A percentile compares a stretch with the other conserved stretches of the same genome.
These are phyloP conservation scores for Lepus townsendii DNA, from an alignment of 2,797 vertebrate species.

Conservation along the genomic window DNA sequence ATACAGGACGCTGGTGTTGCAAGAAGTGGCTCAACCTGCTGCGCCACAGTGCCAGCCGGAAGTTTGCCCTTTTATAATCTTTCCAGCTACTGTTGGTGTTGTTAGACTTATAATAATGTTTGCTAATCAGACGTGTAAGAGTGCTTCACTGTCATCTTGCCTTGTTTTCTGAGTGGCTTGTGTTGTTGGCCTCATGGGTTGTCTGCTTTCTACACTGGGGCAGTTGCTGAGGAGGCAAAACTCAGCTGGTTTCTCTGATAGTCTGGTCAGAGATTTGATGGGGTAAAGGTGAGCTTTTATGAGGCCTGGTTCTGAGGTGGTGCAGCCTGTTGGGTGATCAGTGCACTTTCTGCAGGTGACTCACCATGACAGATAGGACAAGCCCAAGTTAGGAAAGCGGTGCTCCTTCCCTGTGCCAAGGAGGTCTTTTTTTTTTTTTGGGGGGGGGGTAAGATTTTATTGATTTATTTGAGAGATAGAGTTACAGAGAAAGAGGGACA, in stretches of 20 bases:
- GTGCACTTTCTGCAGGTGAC: not conserved
- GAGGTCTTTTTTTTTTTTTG: not conserved
- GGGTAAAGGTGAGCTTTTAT: slow-evolving; percentile 37
- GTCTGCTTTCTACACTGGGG: not conserved
- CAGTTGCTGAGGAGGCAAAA: not conserved
- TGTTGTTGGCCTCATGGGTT: not conserved
- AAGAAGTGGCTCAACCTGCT: too few relatives aligned
- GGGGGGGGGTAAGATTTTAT: too few relatives aligned
- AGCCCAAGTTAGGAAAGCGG: not conserved
- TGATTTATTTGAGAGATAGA: too few relatives aligned
- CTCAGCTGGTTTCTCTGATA: slow-evolving; percentile 9
- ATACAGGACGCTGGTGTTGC: too few relatives aligned
- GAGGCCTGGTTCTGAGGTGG: not conserved
- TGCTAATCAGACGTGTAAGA: not conserved
- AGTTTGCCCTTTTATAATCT: not conserved
- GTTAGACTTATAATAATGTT: not conserved
- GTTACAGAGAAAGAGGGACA: too few relatives aligned
- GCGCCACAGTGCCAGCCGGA: too few relatives aligned
- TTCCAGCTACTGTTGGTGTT: not conserved
- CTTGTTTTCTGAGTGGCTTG: not conserved
- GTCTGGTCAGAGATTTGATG: slow-evolving; percentile 17
- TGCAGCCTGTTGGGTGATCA: not conserved
- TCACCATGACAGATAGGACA: not conserved
- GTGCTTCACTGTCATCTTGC: not conserved
- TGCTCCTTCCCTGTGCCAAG: not conserved